Conservation (phyloP, 2,113 vertebrate genomes). For the Ovibos moschatus region DNA sequence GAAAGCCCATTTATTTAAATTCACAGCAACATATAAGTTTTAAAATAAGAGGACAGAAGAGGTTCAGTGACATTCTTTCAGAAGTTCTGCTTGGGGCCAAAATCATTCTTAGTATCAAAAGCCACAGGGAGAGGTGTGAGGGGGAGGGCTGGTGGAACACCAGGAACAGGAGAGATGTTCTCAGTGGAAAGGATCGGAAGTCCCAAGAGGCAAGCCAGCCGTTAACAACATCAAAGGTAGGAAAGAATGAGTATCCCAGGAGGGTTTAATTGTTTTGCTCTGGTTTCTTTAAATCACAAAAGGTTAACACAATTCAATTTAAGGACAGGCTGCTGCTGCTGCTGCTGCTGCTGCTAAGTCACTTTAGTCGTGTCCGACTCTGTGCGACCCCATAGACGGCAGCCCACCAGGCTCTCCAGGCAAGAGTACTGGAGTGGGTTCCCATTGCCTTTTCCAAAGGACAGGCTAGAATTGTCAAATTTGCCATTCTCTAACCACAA, state of each 20-base stretch:
- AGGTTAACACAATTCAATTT: constrained; percentile 28
- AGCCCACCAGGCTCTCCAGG: no score
- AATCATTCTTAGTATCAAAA: not conserved
- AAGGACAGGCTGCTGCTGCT: not conserved
- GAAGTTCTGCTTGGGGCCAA: not conserved
- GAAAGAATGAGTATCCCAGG: not conserved
- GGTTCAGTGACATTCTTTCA: not conserved
- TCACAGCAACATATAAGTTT: not conserved
- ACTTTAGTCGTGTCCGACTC: no score
- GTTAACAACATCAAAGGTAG: not conserved
- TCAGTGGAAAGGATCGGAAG: not conserved
- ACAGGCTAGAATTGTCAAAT: not conserved
- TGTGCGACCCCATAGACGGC: no score
- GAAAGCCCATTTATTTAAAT: not conserved
- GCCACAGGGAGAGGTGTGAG: not conserved
- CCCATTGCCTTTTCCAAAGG: not conserved
- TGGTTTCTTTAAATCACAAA: constrained; percentile 18
- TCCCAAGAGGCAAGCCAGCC: not conserved
- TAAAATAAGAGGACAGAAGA: not conserved
- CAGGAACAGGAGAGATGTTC: not conserved
- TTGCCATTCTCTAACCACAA: not conserved
- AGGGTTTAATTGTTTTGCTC: not conserved
- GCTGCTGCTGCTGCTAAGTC: no score
- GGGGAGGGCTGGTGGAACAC: no score
- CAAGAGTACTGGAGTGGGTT: no score